A percentile compares a stretch with the other conserved stretches of the same genome.
phyloP scores from a whole-genome alignment of 2,888 invertebrate genomes.

The Eristalis intricaria region DNA sequence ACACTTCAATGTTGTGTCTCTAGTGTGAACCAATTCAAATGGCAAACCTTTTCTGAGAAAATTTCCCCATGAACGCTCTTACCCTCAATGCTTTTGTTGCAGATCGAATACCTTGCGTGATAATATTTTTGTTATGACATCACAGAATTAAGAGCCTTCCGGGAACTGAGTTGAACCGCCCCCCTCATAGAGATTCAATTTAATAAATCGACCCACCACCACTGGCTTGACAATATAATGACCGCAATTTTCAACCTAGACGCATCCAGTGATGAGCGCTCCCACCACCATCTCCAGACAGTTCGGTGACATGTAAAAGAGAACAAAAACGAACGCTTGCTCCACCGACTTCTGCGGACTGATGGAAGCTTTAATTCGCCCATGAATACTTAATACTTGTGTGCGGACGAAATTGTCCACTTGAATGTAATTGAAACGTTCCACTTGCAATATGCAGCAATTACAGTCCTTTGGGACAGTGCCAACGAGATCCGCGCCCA shows the following conservation, averaged over 20 bases:
- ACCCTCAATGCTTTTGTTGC: not conserved
- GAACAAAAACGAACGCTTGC: not conserved
- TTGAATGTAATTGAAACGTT: constrained; percentile 50
- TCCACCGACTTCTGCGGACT: not conserved
- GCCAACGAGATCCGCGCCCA: not conserved
- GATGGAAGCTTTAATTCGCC: constrained; percentile 5
- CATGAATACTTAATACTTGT: constrained; percentile 42
- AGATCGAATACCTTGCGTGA: not conserved
- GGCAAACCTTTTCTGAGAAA: not conserved
- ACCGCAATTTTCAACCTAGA: constrained; percentile 16
- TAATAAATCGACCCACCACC: not conserved
- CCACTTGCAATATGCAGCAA: constrained; percentile 33
- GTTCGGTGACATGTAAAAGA: not conserved
- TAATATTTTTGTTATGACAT: not conserved
- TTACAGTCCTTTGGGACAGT: constrained; percentile 23
- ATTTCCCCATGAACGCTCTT: not conserved
- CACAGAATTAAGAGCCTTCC: not conserved
- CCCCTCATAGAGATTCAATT: not conserved
- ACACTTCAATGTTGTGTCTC: not conserved
- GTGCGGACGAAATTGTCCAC: constrained; percentile 34
- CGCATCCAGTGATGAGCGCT: not conserved
- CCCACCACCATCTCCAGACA: not conserved
- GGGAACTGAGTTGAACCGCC: not conserved
- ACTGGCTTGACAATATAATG: not conserved
- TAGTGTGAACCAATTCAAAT: not conserved